phyloP scores from a whole-genome alignment of 2,113 vertebrate species.

The Morone chrysops region DNA sequence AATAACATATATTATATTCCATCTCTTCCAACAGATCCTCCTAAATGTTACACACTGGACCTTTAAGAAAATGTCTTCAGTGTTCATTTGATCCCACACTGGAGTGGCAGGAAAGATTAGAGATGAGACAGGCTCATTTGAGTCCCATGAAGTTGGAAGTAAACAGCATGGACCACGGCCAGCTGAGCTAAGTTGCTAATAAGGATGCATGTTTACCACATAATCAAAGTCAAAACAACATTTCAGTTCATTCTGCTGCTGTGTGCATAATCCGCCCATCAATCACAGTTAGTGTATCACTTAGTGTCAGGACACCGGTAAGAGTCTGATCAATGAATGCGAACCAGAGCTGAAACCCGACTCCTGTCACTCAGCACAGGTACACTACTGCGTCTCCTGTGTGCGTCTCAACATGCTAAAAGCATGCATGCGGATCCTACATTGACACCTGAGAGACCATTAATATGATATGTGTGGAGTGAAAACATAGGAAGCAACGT shows the following conservation, averaged over 20 bases:
- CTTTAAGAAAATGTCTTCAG: neutral
- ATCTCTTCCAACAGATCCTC: no score
- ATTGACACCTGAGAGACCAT: slow-evolving; percentile 20
- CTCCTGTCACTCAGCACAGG: slow-evolving; percentile 59
- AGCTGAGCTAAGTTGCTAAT: slow-evolving; percentile 2
- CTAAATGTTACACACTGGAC: no score
- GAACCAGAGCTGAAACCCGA: slow-evolving; percentile 1
- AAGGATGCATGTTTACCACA: slow-evolving; percentile 29
- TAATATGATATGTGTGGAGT: slow-evolving; percentile 33
- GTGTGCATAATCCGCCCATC: slow-evolving; percentile 33
- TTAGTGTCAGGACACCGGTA: slow-evolving; percentile 40
- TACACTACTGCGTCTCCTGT: neutral
- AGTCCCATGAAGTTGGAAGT: neutral
- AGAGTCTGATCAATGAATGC: neutral
- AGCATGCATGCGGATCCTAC: slow-evolving; percentile 28
- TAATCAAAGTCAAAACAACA: slow-evolving; percentile 42
- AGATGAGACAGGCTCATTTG: neutral
- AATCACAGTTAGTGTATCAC: slow-evolving; percentile 52
- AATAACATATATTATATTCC: no score
- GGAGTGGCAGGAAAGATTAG: neutral
- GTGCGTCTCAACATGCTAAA: slow-evolving; percentile 46
- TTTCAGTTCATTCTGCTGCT: slow-evolving; percentile 28
- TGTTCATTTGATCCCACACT: neutral
- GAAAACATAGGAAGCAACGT: slow-evolving; percentile 49
- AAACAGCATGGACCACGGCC: neutral